Conservation (phyloP, 2,888 invertebrate species). For the Zootermopsis nevadensis region DNA sequence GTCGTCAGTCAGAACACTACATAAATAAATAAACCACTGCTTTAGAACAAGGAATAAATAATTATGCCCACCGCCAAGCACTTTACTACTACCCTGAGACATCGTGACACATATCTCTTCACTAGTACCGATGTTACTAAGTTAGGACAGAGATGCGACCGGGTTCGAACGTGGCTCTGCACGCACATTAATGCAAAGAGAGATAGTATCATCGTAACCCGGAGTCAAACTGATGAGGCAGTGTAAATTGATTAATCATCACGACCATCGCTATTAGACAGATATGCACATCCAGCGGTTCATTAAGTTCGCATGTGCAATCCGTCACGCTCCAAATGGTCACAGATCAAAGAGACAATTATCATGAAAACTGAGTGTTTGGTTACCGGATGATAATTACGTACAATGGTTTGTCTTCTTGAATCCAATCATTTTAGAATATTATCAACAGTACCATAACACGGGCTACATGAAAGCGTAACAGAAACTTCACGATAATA, state of each 20-base stretch:
- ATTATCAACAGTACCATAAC: background rate
- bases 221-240: background rate
- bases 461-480: background rate
- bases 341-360: background rate
- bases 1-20: too few relatives aligned
- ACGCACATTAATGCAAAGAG: background rate
- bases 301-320: background rate
- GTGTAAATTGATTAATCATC: conserved; percentile 7
- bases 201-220: background rate
- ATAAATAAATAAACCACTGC: too few relatives aligned
- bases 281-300: background rate
- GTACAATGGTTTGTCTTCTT: background rate
- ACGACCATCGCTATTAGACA: background rate
- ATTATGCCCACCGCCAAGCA: too few relatives aligned
- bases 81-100: too few relatives aligned
- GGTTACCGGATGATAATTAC: background rate
- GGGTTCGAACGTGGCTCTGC: background rate
- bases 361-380: background rate
- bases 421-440: background rate
- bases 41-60: too few relatives aligned
- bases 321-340: background rate
- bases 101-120: too few relatives aligned
- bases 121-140: too few relatives aligned
- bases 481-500: too few relatives aligned
- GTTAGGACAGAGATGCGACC: background rate